These are phyloP conservation scores for Mesorhabditis spiculigera DNA, from an alignment of 2,888 invertebrate genomes.

Conservation along the genomic window DNA sequence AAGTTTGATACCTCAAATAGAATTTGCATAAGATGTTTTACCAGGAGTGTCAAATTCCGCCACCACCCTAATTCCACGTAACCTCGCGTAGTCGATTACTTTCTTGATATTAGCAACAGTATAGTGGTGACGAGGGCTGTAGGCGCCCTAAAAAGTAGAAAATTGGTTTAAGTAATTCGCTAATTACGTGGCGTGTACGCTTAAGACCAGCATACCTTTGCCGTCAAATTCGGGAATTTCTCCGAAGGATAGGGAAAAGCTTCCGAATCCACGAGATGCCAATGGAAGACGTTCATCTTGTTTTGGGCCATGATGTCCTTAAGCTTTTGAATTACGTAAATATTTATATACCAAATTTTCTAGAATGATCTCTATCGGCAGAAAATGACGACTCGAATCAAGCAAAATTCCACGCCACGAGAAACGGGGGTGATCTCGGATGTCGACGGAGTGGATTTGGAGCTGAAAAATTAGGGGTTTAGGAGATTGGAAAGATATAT, in stretches of 20 bases:
- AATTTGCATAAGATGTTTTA: conserved; percentile 65
- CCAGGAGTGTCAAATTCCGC: conserved; percentile 78
- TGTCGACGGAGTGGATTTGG: conserved; percentile 55
- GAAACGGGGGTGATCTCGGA: conserved; percentile 77
- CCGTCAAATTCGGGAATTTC: conserved; percentile 70
- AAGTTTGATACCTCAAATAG: too few species aligned
- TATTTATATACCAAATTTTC: conserved; percentile 18
- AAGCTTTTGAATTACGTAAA: background rate
- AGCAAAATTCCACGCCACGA: conserved; percentile 77
- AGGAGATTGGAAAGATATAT: too few species aligned
- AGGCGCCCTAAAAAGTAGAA: conserved; percentile 30
- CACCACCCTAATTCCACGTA: conserved; percentile 79
- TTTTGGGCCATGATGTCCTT: conserved; percentile 65
- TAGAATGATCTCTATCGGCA: conserved; percentile 63
- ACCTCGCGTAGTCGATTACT: conserved; percentile 74
- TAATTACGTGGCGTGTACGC: too few species aligned
- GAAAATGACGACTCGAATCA: conserved; percentile 81
- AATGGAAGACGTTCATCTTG: conserved; percentile 87
- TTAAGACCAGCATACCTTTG: conserved; percentile 6
- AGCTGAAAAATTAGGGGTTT: conserved; percentile 21
- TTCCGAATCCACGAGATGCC: conserved; percentile 87
- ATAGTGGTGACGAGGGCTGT: conserved; percentile 34
- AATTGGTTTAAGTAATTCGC: background rate
- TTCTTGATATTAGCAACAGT: conserved; percentile 65
- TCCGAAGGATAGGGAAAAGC: conserved; percentile 82